Evolutionary conservation across 37 sponge, comb jelly and placozoan species (phyloP).

Genomic region (Agelas oroides): DNA sequence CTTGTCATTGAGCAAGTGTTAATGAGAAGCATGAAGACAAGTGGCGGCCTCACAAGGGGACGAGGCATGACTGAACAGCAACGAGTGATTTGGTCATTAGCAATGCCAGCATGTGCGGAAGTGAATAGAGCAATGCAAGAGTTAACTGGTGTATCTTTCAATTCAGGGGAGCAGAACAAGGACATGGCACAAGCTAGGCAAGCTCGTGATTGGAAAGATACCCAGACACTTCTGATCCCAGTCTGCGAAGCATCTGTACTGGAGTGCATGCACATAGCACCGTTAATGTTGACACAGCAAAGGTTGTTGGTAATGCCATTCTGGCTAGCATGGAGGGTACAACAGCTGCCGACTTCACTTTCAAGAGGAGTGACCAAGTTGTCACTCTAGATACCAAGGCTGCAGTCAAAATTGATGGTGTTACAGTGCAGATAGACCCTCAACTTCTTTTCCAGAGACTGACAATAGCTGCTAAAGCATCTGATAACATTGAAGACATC

Average conservation of each 20-base stretch:
- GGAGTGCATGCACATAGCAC: slow-evolving; percentile 45
- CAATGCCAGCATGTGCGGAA: slow-evolving; percentile 57
- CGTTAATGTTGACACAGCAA: slow-evolving; percentile 6
- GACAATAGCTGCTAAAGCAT: slow-evolving; percentile 21
- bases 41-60: slow-evolving; percentile 42
- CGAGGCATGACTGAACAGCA: slow-evolving; percentile 23
- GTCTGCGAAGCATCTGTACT: slow-evolving; percentile 33
- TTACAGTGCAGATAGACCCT: slow-evolving; percentile 33
- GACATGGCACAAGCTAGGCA: slow-evolving; percentile 58
- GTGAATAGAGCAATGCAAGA: slow-evolving; percentile 48
- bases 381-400: slow-evolving; percentile 23
- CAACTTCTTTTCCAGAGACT: slow-evolving; percentile 52
- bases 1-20: slow-evolving; percentile 53
- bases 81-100: slow-evolving; percentile 36
- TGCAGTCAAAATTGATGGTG: slow-evolving; percentile 21
- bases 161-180: slow-evolving; percentile 57
- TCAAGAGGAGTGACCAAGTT: slow-evolving; percentile 41
- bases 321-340: slow-evolving; percentile 38
- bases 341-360: slow-evolving; percentile 45
- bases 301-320: slow-evolving; percentile 31
- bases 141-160: slow-evolving; percentile 44
- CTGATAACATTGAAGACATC: slow-evolving; percentile 45
- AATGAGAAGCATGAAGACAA: slow-evolving; percentile 61
- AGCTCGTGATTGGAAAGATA: slow-evolving; percentile 60
- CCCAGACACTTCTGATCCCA: slow-evolving; percentile 46